These are phyloP conservation scores for Sycophaga agraensis DNA, from an alignment of 1,140 invertebrate genomes.

Conservation along the genomic window DNA sequence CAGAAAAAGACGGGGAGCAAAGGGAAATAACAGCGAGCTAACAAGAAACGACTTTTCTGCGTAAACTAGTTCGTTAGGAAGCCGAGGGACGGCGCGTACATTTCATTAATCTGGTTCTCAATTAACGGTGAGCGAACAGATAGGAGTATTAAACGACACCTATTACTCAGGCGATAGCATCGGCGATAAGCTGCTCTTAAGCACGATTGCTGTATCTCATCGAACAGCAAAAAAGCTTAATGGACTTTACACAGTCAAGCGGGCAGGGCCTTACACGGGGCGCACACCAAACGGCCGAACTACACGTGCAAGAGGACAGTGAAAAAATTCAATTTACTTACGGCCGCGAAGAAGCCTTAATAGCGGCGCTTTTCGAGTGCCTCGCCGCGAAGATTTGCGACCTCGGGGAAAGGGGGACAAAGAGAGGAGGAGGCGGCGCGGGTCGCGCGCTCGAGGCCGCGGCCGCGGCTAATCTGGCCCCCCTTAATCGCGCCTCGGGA, in stretches of 20 bases:
- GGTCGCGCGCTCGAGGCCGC: too few relatives aligned
- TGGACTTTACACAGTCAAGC: constrained; percentile 26
- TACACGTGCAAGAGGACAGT: not conserved
- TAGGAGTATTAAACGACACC: constrained; percentile 47
- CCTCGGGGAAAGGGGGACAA: too few relatives aligned
- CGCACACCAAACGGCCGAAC: not conserved
- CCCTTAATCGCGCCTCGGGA: too few relatives aligned
- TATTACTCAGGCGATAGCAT: constrained; percentile 44
- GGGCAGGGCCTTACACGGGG: not conserved
- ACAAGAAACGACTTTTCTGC: constrained; percentile 25
- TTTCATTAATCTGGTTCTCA: constrained; percentile 47
- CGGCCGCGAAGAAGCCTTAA: constrained; percentile 13
- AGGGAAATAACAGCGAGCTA: not conserved
- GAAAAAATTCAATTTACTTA: constrained; percentile 19
- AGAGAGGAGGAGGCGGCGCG: too few relatives aligned
- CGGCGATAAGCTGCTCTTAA: constrained; percentile 36
- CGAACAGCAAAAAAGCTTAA: constrained; percentile 31
- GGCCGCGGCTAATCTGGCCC: too few relatives aligned
- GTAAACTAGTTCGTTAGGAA: constrained; percentile 33
- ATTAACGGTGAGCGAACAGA: constrained; percentile 44
- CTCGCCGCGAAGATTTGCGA: not conserved
- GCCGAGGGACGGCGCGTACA: constrained; percentile 34
- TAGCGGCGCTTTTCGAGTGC: not conserved
- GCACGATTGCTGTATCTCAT: constrained; percentile 30
- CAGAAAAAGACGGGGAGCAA: constrained; percentile 13